Evolutionary conservation across 2,113 vertebrate genomes (phyloP).

Genomic region (Xyliphius kryptos): DNA sequence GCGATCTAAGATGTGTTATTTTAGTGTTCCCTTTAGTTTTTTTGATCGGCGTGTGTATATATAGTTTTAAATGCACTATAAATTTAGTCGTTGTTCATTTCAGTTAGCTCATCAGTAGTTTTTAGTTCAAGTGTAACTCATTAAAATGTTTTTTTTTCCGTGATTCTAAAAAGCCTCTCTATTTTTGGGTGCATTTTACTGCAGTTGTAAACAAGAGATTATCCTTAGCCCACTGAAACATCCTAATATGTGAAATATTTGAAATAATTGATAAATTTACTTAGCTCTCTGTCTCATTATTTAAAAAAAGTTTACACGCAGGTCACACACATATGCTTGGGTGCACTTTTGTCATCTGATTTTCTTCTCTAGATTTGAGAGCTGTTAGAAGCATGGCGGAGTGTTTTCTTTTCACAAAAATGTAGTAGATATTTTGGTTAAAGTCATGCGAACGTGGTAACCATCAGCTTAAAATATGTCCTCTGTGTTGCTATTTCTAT

Average conservation of each 20-base stretch:
- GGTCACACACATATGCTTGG: neutral
- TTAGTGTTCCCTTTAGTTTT: too few relatives aligned
- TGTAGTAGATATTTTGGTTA: slow-evolving; percentile 21
- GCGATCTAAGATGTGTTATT: too few relatives aligned
- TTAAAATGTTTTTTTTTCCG: too few relatives aligned
- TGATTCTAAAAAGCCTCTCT: slow-evolving; percentile 24
- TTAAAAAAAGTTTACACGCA: slow-evolving; percentile 1
- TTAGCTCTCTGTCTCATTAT: slow-evolving; percentile 16
- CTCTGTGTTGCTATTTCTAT: slow-evolving; percentile 28
- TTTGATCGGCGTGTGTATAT: too few relatives aligned
- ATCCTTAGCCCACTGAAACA: slow-evolving; percentile 24
- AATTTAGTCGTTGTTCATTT: too few relatives aligned
- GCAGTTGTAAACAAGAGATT: too few relatives aligned
- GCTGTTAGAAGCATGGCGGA: too few relatives aligned
- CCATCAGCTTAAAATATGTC: slow-evolving; percentile 26
- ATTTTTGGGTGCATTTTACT: slow-evolving; percentile 30
- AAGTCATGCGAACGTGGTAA: slow-evolving; percentile 19
- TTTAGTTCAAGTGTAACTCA: too few relatives aligned
- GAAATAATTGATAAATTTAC: too few relatives aligned
- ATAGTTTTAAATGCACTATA: too few relatives aligned
- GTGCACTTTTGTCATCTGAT: neutral
- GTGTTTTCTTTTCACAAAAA: neutral
- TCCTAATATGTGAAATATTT: too few relatives aligned
- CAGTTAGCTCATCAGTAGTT: too few relatives aligned
- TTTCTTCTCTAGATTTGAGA: neutral